These are phyloP conservation scores for Anastrepha obliqua DNA, from an alignment of 1,140 invertebrate species.

Conservation along the genomic window DNA sequence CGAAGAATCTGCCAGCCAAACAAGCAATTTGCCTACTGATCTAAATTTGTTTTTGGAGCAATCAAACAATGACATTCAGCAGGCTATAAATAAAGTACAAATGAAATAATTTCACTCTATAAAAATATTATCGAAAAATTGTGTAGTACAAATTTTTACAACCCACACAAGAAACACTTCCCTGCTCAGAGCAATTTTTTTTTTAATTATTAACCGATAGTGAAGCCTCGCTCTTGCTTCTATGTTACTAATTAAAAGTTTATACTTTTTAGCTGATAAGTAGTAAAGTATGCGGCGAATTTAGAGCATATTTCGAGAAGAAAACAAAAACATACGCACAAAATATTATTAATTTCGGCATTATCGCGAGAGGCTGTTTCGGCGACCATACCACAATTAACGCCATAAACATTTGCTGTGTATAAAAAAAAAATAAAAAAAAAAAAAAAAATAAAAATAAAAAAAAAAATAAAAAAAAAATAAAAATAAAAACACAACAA, in stretches of 20 bases:
- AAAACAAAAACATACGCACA: not conserved
- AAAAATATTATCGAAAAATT: not conserved
- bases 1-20: not conserved
- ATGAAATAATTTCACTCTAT: not conserved
- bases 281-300: not conserved
- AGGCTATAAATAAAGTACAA: not conserved
- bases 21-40: not conserved
- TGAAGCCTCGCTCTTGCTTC: not conserved
- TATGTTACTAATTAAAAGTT: slow-evolving; percentile 38
- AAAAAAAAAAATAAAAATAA: not conserved
- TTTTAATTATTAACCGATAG: not conserved
- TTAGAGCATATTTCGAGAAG: not conserved
- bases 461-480: not conserved
- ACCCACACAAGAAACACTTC: no score
- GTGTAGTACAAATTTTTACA: not conserved
- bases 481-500: no score
- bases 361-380: not conserved
- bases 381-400: not conserved
- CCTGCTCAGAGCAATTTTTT: no score
- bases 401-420: not conserved
- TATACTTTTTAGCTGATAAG: slow-evolving; percentile 38
- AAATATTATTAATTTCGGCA: not conserved
- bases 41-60: not conserved
- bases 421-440: not conserved
- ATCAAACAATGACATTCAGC: not conserved